These are phyloP conservation scores for Limosa lapponica DNA, from an alignment of 2,797 vertebrate species.

Conservation along the genomic window DNA sequence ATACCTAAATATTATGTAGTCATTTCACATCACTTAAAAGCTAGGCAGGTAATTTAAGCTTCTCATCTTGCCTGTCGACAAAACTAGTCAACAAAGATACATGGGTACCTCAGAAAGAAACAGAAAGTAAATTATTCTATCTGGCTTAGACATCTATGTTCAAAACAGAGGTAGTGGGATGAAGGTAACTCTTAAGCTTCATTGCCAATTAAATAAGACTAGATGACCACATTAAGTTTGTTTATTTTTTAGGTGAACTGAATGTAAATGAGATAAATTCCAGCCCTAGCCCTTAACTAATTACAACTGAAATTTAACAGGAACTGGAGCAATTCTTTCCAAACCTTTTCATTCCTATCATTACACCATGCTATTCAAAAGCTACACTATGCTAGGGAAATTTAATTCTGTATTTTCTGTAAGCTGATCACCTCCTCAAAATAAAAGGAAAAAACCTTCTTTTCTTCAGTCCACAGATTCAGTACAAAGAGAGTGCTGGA, in stretches of 20 bases:
- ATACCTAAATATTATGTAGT: not conserved
- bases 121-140: not conserved
- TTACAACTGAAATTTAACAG: not conserved
- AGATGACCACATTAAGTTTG: not conserved
- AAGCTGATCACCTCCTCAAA: not conserved
- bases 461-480: not conserved
- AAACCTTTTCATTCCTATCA: not conserved
- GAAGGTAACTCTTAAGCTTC: not conserved
- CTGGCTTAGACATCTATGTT: not conserved
- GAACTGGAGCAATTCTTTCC: not conserved
- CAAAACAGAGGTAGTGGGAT: not conserved
- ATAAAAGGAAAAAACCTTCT: rapidly evolving
- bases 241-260: not conserved
- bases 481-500: not conserved
- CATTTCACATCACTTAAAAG: not conserved
- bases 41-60: not conserved
- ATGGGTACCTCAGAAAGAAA: not conserved
- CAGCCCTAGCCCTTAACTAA: not conserved
- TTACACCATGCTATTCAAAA: not conserved
- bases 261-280: not conserved
- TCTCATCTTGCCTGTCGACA: not conserved
- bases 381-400: not conserved
- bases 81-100: not conserved
- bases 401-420: not conserved
- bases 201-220: not conserved